These are phyloP conservation scores for Anguilla rostrata DNA, from an alignment of 2,113 vertebrate genomes.

Conservation along the genomic window DNA sequence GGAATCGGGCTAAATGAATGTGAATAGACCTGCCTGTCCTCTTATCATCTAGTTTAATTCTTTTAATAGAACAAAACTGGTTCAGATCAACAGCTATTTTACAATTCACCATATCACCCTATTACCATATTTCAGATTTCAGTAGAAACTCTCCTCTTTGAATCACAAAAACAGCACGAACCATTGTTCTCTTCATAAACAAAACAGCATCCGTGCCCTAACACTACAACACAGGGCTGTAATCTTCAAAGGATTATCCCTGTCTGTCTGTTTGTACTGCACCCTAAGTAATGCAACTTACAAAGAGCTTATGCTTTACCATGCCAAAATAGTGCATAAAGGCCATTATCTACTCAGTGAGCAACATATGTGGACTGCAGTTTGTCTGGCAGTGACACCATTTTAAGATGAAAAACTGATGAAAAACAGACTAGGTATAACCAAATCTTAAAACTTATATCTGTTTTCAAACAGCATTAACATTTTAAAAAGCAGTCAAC, in stretches of 20 bases:
- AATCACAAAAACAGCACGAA: neutral
- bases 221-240: neutral
- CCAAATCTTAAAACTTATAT: no score
- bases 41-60: neutral
- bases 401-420: neutral
- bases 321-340: neutral
- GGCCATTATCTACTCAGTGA: neutral
- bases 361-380: neutral
- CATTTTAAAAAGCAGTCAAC: neutral
- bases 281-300: neutral
- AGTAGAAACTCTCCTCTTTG: neutral
- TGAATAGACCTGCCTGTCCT: neutral
- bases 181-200: neutral
- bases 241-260: constrained; percentile 6
- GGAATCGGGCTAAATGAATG: neutral
- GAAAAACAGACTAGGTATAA: neutral
- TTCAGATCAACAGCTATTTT: neutral
- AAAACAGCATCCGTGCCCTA: no score
- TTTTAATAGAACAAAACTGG: neutral
- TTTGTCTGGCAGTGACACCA: neutral
- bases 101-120: neutral
- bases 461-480: no score
- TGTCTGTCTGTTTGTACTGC: neutral
- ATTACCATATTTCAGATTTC: neutral
- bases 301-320: neutral